Conservation (phyloP, 2,888 invertebrate genomes). For the Cylloceria caligata region DNA sequence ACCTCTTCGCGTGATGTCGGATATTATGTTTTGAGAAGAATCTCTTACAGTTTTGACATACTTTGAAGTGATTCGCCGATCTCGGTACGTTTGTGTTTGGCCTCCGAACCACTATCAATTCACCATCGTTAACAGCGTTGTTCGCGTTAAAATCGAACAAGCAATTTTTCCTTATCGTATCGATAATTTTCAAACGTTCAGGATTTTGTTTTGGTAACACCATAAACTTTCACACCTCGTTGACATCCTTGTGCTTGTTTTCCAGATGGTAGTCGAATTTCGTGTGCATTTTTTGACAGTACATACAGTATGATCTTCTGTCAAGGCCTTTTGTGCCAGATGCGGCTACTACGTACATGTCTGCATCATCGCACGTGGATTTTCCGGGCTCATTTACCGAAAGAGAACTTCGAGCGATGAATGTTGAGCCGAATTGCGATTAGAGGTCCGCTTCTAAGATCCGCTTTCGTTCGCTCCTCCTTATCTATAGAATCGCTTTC, state of each 20-base stretch:
- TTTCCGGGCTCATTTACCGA: slow-evolving; percentile 28
- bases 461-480: neutral
- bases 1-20: slow-evolving; percentile 64
- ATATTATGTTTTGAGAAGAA: slow-evolving; percentile 64
- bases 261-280: slow-evolving; percentile 62
- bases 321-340: slow-evolving; percentile 14
- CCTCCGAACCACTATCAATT: slow-evolving; percentile 64
- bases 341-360: slow-evolving; percentile 33
- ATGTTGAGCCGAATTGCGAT: slow-evolving; percentile 3
- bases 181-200: slow-evolving; percentile 54
- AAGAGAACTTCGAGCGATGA: slow-evolving; percentile 23
- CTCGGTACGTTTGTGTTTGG: slow-evolving; percentile 31
- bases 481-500: neutral
- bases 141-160: slow-evolving; percentile 56
- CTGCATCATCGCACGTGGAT: slow-evolving; percentile 37
- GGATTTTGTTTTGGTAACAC: slow-evolving; percentile 27
- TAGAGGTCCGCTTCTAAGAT: neutral
- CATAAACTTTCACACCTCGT: slow-evolving; percentile 51
- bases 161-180: slow-evolving; percentile 49
- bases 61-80: slow-evolving; percentile 55
- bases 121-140: slow-evolving; percentile 56
- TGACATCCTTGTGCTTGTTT: slow-evolving; percentile 48
- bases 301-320: slow-evolving; percentile 53
- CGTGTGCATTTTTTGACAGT: slow-evolving; percentile 36
- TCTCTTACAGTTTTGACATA: slow-evolving; percentile 69